Conservation (phyloP, 2,888 invertebrate species). For the Sminthurides aquaticus region DNA sequence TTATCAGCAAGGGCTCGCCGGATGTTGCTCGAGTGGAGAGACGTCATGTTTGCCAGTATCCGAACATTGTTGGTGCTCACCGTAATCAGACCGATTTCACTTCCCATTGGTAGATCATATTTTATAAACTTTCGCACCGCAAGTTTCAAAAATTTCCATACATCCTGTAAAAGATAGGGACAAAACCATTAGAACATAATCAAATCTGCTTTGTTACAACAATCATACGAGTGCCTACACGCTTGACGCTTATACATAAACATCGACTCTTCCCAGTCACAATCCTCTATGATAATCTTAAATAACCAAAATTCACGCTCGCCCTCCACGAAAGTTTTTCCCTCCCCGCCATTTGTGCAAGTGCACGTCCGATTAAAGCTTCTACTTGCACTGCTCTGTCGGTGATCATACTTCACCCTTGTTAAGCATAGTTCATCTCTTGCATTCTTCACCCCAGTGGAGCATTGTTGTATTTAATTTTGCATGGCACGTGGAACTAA, state of each 20-base stretch:
- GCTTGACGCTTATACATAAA: neutral
- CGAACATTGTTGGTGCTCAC: slow-evolving; percentile 42
- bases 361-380: neutral
- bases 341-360: neutral
- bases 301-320: too few species aligned
- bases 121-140: slow-evolving; percentile 43
- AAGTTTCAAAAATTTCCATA: slow-evolving; percentile 43
- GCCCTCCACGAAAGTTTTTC: neutral
- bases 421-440: neutral
- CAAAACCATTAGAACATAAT: slow-evolving; percentile 18
- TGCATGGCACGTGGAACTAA: neutral
- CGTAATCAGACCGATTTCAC: slow-evolving; percentile 43
- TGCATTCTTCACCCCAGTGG: neutral
- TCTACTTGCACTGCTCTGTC: neutral
- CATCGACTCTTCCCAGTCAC: neutral
- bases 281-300: neutral
- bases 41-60: slow-evolving; percentile 42
- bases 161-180: slow-evolving; percentile 34
- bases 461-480: neutral
- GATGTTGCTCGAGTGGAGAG: slow-evolving; percentile 38
- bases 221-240: too few species aligned
- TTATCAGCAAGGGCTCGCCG: slow-evolving; percentile 43
- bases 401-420: too few species aligned
- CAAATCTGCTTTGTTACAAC: neutral
- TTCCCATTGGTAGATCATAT: slow-evolving; percentile 41